Evolutionary conservation across 1,140 invertebrate genomes (phyloP).

Genomic region (Oscheius sp.): DNA sequence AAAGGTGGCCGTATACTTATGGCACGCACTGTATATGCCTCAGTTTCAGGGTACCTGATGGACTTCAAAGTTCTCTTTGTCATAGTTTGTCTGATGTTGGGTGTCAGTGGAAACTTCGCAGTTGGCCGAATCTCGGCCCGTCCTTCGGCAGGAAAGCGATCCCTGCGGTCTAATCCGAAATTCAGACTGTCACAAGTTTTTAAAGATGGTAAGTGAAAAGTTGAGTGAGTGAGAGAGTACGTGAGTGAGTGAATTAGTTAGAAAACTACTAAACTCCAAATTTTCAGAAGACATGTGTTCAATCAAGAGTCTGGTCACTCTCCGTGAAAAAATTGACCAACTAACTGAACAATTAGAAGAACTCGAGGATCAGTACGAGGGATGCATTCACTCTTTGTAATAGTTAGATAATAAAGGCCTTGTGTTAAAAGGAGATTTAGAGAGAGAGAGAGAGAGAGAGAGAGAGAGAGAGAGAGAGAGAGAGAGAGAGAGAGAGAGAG

Average conservation of each 20-base stretch:
- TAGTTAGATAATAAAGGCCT: too few relatives aligned
- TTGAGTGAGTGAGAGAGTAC: neutral
- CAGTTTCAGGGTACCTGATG: neutral
- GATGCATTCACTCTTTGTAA: neutral
- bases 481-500: too few relatives aligned
- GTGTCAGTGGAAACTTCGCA: neutral
- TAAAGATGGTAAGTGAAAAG: neutral
- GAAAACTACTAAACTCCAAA: neutral
- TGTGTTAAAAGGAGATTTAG: too few relatives aligned
- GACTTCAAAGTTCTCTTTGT: neutral
- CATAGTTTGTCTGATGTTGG: neutral
- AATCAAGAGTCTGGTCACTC: neutral
- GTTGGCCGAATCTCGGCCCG: neutral
- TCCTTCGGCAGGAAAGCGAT: neutral
- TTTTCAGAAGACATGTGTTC: neutral
- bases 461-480: too few relatives aligned
- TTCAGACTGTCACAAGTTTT: neutral
- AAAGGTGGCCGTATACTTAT: too few relatives aligned
- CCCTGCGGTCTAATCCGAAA: neutral
- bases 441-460: too few relatives aligned
- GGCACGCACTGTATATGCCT: neutral
- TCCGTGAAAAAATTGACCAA: neutral
- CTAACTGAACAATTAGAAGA: neutral
- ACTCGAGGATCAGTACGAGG: neutral
- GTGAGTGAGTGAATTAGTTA: too few relatives aligned